Base-by-base conservation (phyloP, 2,113 vertebrate species). In the Microcebus tavaratra region DNA sequence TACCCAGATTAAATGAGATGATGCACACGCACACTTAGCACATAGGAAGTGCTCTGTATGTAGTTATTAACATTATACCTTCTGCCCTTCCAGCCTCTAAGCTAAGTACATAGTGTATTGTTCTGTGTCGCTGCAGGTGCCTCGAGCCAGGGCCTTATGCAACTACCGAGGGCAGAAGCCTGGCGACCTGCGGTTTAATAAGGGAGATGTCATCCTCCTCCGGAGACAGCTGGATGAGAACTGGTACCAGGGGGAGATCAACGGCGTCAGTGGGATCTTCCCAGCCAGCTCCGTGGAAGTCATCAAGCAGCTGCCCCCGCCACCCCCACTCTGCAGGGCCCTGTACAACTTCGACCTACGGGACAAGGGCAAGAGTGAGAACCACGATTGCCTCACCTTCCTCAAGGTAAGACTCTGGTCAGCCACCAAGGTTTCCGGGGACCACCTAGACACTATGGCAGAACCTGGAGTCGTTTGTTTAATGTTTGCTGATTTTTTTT, bases 151-250 rank as follows among this genome's bases (percentile, higher is more conserved):
- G 98, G 98, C 99, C 7, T 97, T 99, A 65, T 98, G 98, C 95
- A 98, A 97, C 87, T 99, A 99, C 91, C 98, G 98, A 87, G 99
- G 98, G 27, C 99, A 99, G 97, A 95, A 85, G 45, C 98, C 99
- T 0, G 98, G 98, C 29, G 99, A 99, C 97, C 98, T 98, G 97
- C 98, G 98, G 89, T 99, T 99, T 97, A 98, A 98, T 29, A 98
- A 99, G 75, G 99, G 99, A 31, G 99, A 99, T 45, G 93, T 98
- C 80, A 98, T 99, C 94, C 23, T 98, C 61, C 98, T 98, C 68
- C 99, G 98, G 53, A 98, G 98, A 76, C 99, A 99, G 98, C 98
- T 98, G 94, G 99, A 99, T 2, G 99, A 99, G 80, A 98, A 98
- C 93, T 99, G 99, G 99, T 99, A 98, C 91, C 98, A 99, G 45